phyloP scores from a whole-genome alignment of 2,888 invertebrate genomes.

The Odontomyia ornata region DNA sequence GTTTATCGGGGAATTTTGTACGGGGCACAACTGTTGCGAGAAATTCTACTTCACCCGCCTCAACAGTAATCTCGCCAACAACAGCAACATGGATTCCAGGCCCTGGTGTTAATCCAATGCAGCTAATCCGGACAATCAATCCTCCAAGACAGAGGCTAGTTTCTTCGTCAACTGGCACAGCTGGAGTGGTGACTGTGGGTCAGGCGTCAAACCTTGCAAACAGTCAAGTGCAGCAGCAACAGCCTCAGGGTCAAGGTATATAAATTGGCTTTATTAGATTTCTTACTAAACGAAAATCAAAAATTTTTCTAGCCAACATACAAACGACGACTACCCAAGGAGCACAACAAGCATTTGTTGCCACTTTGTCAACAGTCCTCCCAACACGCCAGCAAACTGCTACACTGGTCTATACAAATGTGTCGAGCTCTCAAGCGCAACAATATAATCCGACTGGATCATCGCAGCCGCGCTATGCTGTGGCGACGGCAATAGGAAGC shows the following conservation, averaged over 20 bases:
- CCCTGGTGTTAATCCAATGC: conserved; percentile 56
- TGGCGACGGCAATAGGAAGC: conserved; percentile 58
- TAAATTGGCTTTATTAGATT: neutral
- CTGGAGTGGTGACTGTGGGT: conserved; percentile 53
- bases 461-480: conserved; percentile 57
- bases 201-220: conserved; percentile 52
- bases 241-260: conserved; percentile 48
- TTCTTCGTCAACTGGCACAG: conserved; percentile 51
- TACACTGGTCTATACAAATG: conserved; percentile 62
- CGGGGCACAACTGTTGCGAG: conserved; percentile 57
- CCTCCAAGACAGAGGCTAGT: conserved; percentile 62
- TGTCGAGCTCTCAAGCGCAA: conserved; percentile 55
- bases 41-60: conserved; percentile 58
- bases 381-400: conserved; percentile 62
- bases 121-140: conserved; percentile 61
- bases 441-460: conserved; percentile 58
- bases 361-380: conserved; percentile 59
- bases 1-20: conserved; percentile 59
- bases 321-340: conserved; percentile 55
- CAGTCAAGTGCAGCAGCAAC: conserved; percentile 49
- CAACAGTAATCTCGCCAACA: conserved; percentile 61
- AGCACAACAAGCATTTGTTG: conserved; percentile 60
- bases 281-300: neutral
- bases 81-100: conserved; percentile 62
- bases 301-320: conserved; percentile 51